phyloP scores from a whole-genome alignment of 2,113 vertebrate genomes.

The Hippocampus zosterae region DNA sequence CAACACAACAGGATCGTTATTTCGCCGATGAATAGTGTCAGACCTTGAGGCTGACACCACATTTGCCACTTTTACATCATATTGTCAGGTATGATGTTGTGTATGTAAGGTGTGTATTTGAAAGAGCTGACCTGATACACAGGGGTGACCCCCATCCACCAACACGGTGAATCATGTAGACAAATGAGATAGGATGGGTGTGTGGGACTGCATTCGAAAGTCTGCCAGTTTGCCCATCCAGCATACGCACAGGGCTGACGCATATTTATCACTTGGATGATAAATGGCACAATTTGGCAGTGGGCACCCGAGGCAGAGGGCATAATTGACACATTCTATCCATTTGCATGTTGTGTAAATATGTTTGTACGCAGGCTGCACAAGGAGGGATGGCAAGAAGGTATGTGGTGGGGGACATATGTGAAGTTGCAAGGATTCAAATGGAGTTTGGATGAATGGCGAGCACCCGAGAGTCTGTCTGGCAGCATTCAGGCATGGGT shows the following conservation, averaged over 20 bases:
- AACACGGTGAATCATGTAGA: conserved; percentile 22
- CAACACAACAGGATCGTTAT: conserved; percentile 34
- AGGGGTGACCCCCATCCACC: conserved; percentile 44
- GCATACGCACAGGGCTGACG: neutral
- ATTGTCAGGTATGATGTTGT: conserved; percentile 28
- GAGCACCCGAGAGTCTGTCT: conserved; percentile 47
- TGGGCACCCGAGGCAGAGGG: conserved; percentile 11
- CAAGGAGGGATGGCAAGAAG: neutral
- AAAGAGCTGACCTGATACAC: conserved; percentile 53
- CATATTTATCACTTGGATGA: conserved; percentile 27
- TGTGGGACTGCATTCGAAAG: conserved; percentile 28
- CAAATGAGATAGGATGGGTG: conserved; percentile 27
- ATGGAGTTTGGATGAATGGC: conserved; percentile 49
- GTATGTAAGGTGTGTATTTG: conserved; percentile 35
- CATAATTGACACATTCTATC: conserved; percentile 31
- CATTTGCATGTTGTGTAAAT: conserved; percentile 40
- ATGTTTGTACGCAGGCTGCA: conserved; percentile 26
- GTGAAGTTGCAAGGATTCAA: conserved; percentile 35
- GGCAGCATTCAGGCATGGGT: conserved; percentile 61
- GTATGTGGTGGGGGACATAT: conserved; percentile 18
- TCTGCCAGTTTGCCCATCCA: conserved; percentile 7
- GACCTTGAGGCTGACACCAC: conserved; percentile 34
- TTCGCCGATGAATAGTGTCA: conserved; percentile 45
- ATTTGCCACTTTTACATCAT: conserved; percentile 34
- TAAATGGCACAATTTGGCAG: conserved; percentile 33